A percentile compares a stretch with the other conserved stretches of the same genome.
phyloP scores from a whole-genome alignment of 2,888 invertebrate species.

The Ectemnius continuus region DNA sequence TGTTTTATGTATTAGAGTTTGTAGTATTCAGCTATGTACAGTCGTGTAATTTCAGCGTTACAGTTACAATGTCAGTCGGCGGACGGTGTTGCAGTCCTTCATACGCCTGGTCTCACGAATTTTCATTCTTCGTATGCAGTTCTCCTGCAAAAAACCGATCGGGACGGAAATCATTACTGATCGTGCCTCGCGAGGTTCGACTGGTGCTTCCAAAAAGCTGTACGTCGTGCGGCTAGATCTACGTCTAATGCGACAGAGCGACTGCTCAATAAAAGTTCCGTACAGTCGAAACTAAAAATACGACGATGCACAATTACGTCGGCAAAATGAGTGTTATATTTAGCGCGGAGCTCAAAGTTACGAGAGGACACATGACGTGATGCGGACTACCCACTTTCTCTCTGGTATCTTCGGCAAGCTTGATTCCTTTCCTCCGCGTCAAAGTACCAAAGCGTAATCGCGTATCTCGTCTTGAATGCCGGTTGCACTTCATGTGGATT shows the following conservation, averaged over 20 bases:
- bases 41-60: constrained; percentile 54
- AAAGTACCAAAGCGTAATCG: constrained; percentile 95
- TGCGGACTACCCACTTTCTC: constrained; percentile 76
- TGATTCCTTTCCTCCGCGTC: constrained; percentile 90
- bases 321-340: too few species aligned
- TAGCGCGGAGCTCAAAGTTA: too few species aligned
- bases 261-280: too few species aligned
- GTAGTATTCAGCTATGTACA: constrained; percentile 65
- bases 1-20: constrained; percentile 68
- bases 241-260: too few species aligned
- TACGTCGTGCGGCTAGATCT: too few species aligned
- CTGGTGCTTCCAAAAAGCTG: too few species aligned
- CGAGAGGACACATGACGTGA: not conserved
- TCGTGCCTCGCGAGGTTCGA: too few species aligned
- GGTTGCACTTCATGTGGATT: constrained; percentile 99
- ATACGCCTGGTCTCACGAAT: constrained; percentile 63
- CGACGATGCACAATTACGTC: too few species aligned
- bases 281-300: too few species aligned
- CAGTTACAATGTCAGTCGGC: constrained; percentile 63
- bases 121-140: constrained; percentile 55
- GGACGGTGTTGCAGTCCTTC: constrained; percentile 60
- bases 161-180: too few species aligned
- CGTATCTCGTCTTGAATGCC: constrained; percentile 91
- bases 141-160: constrained; percentile 56
- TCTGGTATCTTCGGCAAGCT: constrained; percentile 82